Percentiles rank a stretch among this genome's conserved stretches.
phyloP scores from a whole-genome alignment of 2,797 vertebrate genomes.

The Catamblyrhynchus diadema region DNA sequence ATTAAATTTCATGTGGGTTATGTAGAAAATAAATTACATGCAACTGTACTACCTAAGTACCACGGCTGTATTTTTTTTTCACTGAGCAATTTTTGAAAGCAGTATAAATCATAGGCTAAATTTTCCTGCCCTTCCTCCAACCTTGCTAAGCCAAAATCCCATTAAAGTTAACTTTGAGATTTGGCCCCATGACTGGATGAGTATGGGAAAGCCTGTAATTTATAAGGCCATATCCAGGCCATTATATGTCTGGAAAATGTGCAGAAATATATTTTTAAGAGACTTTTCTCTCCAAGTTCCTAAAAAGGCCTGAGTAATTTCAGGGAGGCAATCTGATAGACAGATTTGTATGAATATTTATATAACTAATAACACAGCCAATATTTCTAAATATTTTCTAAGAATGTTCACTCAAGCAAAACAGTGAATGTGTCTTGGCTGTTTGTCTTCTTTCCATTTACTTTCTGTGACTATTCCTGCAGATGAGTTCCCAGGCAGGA shows the following conservation, averaged over 20 bases:
- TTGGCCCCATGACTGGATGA: conserved; percentile 63
- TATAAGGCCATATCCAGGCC: conserved; percentile 65
- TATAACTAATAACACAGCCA: conserved; percentile 60
- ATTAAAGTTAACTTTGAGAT: conserved; percentile 67
- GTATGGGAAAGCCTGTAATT: conserved; percentile 67
- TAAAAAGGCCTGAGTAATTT: conserved; percentile 55
- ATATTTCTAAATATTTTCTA: conserved; percentile 67
- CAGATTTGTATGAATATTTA: conserved; percentile 63
- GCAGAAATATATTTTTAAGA: conserved; percentile 61
- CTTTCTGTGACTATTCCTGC: conserved; percentile 11
- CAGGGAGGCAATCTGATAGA: conserved; percentile 42
- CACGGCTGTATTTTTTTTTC: conserved; percentile 29
- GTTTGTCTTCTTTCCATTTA: conserved; percentile 59
- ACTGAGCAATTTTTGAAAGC: conserved; percentile 55
- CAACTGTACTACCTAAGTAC: conserved; percentile 46
- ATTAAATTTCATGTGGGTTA: conserved; percentile 70
- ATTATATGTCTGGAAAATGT: conserved; percentile 56
- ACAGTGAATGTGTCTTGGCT: conserved; percentile 40
- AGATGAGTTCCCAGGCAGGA: conserved; percentile 38
- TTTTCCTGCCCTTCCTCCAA: conserved; percentile 61
- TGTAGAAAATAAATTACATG: conserved; percentile 68
- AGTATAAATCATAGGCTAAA: conserved; percentile 63
- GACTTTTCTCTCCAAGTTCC: conserved; percentile 53
- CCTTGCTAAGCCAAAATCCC: conserved; percentile 54
- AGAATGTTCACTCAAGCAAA: conserved; percentile 56